Conservation (phyloP, 1,140 invertebrate species). For the Gryon sp. region DNA sequence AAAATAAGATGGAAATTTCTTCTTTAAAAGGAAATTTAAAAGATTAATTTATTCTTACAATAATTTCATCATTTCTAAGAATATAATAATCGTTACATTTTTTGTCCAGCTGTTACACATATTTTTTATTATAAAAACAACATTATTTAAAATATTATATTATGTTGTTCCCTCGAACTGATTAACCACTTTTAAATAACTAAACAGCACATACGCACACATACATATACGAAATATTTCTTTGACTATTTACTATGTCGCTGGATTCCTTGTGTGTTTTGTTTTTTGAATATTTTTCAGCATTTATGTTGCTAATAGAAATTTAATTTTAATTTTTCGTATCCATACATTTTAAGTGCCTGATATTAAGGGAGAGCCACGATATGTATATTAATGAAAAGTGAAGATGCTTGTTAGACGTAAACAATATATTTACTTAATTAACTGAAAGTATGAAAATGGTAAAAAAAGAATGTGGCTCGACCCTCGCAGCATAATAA, state of each 20-base stretch:
- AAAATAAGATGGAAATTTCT: too few relatives aligned
- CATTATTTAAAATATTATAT: not conserved
- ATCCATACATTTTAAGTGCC: conserved; percentile 45
- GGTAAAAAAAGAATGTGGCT: conserved; percentile 36
- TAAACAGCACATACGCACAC: conserved; percentile 49
- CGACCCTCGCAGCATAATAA: conserved; percentile 31
- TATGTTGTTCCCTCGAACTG: conserved; percentile 42
- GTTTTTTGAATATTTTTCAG: conserved; percentile 34
- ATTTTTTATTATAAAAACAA: too few relatives aligned
- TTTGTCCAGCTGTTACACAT: too few relatives aligned
- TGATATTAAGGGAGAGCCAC: conserved; percentile 40
- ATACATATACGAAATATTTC: conserved; percentile 52
- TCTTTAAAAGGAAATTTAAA: too few relatives aligned
- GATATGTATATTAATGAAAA: too few relatives aligned
- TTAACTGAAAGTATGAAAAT: not conserved
- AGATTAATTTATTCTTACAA: too few relatives aligned
- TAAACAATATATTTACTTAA: not conserved
- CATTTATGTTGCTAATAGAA: conserved; percentile 52
- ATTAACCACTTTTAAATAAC: conserved; percentile 51
- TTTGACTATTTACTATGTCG: conserved; percentile 62
- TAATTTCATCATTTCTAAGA: too few relatives aligned
- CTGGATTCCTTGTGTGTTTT: conserved; percentile 59
- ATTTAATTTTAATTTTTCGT: conserved; percentile 25
- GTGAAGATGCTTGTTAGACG: too few relatives aligned
- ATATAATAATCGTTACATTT: too few relatives aligned